phyloP scores from a whole-genome alignment of 1,140 invertebrate species.

The Diorhabda sublineata region DNA sequence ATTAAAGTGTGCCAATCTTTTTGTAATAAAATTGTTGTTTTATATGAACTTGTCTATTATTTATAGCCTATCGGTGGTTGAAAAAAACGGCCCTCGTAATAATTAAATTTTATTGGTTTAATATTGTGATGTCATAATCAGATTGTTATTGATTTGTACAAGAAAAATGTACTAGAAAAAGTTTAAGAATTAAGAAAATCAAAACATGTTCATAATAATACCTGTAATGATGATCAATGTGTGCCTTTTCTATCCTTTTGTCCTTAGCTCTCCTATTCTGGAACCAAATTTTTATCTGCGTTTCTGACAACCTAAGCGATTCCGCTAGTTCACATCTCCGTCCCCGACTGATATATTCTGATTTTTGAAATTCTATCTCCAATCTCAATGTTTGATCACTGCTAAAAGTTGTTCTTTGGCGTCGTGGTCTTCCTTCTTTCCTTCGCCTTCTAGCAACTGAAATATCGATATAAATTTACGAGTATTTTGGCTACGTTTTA shows the following conservation, averaged over 20 bases:
- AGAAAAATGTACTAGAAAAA: too few relatives aligned
- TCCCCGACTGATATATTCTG: constrained; percentile 86
- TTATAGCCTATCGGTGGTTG: too few relatives aligned
- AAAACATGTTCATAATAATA: constrained; percentile 42
- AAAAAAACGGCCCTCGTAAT: too few relatives aligned
- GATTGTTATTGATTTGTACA: too few relatives aligned
- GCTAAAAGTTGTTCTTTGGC: constrained; percentile 92
- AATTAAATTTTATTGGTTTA: too few relatives aligned
- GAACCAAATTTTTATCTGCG: constrained; percentile 96
- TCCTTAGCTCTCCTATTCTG: constrained; percentile 94
- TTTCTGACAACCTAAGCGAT: constrained; percentile 78
- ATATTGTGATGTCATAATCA: too few relatives aligned
- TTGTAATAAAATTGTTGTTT: too few relatives aligned
- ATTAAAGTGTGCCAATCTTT: too few relatives aligned
- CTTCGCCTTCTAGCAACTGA: constrained; percentile 78
- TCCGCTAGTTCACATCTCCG: constrained; percentile 83
- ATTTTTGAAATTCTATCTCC: constrained; percentile 84
- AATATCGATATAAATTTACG: constrained; percentile 27
- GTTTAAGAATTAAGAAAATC: constrained; percentile 7
- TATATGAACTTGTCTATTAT: too few relatives aligned
- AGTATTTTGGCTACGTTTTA: background rate
- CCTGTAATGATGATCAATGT: constrained; percentile 91
- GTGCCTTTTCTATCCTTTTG: constrained; percentile 92
- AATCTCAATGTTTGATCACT: constrained; percentile 86
- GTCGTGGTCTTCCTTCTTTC: constrained; percentile 77